A percentile compares a stretch with the other conserved stretches of the same genome.
Evolutionary conservation across 2,113 vertebrate genomes (phyloP).

Genomic region (Barnardius zonarius): DNA sequence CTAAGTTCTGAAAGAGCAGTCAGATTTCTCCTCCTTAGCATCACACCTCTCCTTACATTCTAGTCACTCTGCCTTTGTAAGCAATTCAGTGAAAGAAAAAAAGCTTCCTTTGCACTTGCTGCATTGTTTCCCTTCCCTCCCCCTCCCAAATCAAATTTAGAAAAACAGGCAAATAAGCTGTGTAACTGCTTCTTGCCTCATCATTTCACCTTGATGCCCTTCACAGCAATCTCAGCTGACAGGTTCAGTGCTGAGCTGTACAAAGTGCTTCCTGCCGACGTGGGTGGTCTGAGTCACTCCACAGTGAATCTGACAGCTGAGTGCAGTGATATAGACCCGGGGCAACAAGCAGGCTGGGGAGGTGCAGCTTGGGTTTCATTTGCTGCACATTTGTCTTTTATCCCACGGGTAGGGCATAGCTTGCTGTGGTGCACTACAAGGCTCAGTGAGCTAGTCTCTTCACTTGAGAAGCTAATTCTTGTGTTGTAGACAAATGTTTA

Average conservation of each 20-base stretch:
- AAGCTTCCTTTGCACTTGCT: background rate
- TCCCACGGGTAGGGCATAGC: background rate
- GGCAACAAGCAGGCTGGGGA: background rate
- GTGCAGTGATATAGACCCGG: background rate
- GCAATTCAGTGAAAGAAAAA: background rate
- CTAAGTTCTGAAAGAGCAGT: background rate
- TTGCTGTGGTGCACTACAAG: background rate
- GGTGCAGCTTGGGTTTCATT: conserved; percentile 58
- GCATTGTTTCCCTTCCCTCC: background rate
- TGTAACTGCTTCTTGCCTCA: background rate
- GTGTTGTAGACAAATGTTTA: background rate
- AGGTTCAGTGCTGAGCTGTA: conserved; percentile 27
- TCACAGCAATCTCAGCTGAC: conserved; percentile 32
- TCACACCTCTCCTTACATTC: background rate
- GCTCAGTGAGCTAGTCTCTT: background rate
- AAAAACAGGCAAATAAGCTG: conserved; percentile 45
- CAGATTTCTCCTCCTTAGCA: background rate
- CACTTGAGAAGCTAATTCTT: background rate
- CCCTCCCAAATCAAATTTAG: background rate
- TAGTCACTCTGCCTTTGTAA: background rate
- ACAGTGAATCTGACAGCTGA: conserved; percentile 67
- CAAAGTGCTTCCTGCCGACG: conserved; percentile 37
- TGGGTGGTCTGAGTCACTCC: conserved; percentile 67
- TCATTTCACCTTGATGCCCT: conserved; percentile 1
- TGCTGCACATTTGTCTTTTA: conserved; percentile 25